Evolutionary conservation across 2,888 invertebrate species (phyloP).

Genomic region (Cantharis rustica): DNA sequence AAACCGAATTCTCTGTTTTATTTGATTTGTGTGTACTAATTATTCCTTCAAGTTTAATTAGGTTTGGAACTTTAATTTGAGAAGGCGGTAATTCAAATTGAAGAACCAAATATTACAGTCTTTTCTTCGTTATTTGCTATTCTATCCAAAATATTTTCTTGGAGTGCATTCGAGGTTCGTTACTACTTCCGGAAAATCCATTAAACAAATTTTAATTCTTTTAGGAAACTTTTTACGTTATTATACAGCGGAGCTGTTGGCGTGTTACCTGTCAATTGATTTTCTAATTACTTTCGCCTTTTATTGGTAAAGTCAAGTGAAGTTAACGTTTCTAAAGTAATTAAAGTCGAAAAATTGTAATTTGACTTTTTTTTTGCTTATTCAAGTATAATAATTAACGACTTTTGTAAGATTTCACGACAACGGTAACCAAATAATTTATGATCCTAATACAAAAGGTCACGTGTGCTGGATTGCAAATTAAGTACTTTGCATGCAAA

Average conservation of each 20-base stretch:
- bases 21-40: no score
- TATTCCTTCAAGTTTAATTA: no score
- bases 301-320: not conserved
- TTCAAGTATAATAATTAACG: not conserved
- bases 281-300: not conserved
- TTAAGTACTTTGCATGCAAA: constrained; percentile 1
- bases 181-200: not conserved
- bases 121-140: not conserved
- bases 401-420: not conserved
- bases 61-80: no score
- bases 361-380: not conserved
- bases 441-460: not conserved
- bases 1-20: no score
- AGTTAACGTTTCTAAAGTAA: not conserved
- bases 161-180: not conserved
- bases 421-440: not conserved
- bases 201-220: not conserved
- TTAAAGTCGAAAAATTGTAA: not conserved
- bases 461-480: not conserved
- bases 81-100: no score
- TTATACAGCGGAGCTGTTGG: not conserved
- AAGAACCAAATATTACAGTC: no score
- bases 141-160: not conserved
- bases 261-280: not conserved
- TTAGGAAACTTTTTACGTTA: not conserved